Conservation (phyloP, 2,888 invertebrate species). For the Drosophila bunnanda region DNA sequence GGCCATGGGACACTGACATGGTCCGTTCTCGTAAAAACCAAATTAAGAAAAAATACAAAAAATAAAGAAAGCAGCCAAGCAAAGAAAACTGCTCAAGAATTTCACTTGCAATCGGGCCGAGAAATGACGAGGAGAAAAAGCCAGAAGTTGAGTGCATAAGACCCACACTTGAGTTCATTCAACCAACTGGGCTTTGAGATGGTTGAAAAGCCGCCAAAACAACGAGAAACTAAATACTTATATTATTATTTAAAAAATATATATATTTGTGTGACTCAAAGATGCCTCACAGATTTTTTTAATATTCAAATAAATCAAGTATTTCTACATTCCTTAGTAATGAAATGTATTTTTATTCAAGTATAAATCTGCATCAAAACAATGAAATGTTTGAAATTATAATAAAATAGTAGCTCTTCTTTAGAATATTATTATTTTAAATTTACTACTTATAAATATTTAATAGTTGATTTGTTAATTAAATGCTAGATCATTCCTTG, state of each 20-base stretch:
- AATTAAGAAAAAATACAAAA: constrained; percentile 42
- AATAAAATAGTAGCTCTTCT: background rate
- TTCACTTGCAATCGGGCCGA: constrained; percentile 52
- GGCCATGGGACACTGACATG: constrained; percentile 49
- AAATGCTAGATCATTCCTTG: background rate
- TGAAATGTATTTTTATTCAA: background rate
- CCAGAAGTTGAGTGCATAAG: constrained; percentile 18
- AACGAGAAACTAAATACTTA: no score
- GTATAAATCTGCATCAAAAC: background rate
- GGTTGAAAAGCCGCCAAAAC: constrained; percentile 1
- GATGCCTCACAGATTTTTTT: no score
- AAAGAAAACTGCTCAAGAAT: constrained; percentile 59
- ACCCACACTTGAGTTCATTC: constrained; percentile 32
- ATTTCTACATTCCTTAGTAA: background rate
- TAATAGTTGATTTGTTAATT: background rate
- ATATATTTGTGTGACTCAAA: background rate
- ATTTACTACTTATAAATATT: background rate
- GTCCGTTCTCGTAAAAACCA: constrained; percentile 57
- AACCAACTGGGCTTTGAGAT: constrained; percentile 18
- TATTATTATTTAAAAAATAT: background rate
- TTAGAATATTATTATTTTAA: background rate
- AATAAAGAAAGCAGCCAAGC: constrained; percentile 8
- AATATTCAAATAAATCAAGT: background rate
- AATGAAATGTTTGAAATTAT: background rate
- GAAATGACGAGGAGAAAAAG: constrained; percentile 7